Percentiles rank a stretch among this genome's conserved stretches.
Conservation (phyloP, 2,888 invertebrate genomes). For the Epirrhoe tristata region DNA sequence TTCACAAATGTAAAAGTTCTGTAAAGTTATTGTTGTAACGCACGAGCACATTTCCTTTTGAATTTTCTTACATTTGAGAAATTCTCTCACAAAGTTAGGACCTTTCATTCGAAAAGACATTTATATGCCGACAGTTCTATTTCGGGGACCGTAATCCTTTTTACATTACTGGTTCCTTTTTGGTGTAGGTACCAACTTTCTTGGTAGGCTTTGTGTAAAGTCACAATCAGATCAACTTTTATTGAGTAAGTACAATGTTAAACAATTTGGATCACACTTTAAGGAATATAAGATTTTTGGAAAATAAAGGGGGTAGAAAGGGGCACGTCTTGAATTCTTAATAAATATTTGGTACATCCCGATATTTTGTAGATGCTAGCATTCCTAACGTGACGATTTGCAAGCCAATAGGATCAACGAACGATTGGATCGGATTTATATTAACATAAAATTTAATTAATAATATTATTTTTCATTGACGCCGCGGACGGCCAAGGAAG, state of each 20-base stretch:
- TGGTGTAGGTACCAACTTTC: not conserved
- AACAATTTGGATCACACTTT: no score
- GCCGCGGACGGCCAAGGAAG: no score
- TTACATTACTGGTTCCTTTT: not conserved
- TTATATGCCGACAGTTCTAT: conserved; percentile 14
- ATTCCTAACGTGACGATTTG: no score
- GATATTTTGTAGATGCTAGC: no score
- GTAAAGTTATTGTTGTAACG: not conserved
- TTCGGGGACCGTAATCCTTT: conserved; percentile 13
- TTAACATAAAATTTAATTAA: no score
- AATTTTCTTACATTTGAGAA: conserved; percentile 8
- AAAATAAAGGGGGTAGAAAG: no score
- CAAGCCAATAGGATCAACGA: no score
- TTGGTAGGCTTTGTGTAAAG: not conserved
- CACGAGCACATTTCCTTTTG: not conserved
- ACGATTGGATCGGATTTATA: no score
- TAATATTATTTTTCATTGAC: no score
- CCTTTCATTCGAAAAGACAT: conserved; percentile 6
- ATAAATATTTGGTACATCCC: no score
- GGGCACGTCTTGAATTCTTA: no score
- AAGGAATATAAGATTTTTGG: no score
- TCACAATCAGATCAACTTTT: not conserved
- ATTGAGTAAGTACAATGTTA: not conserved
- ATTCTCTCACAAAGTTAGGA: conserved; percentile 3
- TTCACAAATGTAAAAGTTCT: not conserved